Percentiles rank a stretch among this genome's conserved stretches.
Evolutionary conservation across 2,888 invertebrate species (phyloP).

Genomic region (Sminthurides aquaticus): DNA sequence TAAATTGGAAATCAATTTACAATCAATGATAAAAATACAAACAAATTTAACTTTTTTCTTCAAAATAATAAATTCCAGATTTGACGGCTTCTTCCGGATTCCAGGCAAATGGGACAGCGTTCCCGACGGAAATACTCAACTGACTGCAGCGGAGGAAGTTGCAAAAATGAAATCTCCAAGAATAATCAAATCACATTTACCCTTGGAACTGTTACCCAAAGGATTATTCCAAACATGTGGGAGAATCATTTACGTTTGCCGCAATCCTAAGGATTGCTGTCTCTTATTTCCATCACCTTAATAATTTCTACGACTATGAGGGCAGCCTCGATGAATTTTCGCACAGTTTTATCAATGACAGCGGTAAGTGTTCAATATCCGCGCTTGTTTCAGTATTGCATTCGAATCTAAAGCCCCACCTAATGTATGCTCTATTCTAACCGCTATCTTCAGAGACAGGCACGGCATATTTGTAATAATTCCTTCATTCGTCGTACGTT

Average conservation of each 20-base stretch:
- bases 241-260: constrained; percentile 75
- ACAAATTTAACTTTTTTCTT: background rate
- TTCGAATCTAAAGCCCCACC: too few species aligned
- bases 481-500: too few species aligned
- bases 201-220: constrained; percentile 44
- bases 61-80: constrained; percentile 1
- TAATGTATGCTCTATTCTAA: too few species aligned
- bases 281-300: constrained; percentile 72
- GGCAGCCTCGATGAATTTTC: constrained; percentile 56
- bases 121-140: constrained; percentile 10
- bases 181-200: constrained; percentile 46
- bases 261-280: constrained; percentile 83
- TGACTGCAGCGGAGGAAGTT: constrained; percentile 36
- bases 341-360: constrained; percentile 55
- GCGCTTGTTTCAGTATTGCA: background rate
- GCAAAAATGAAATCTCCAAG: constrained; percentile 38
- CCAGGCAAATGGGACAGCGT: constrained; percentile 13
- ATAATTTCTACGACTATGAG: constrained; percentile 58
- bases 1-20: constrained; percentile 42
- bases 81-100: constrained; percentile 14
- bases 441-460: too few species aligned
- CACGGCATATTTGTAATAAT: too few species aligned
- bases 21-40: too few species aligned
- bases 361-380: too few species aligned
- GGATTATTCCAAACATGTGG: constrained; percentile 30